Evolutionary conservation across 2,113 vertebrate genomes (phyloP).

Genomic region (Marcusenius ussheri): DNA sequence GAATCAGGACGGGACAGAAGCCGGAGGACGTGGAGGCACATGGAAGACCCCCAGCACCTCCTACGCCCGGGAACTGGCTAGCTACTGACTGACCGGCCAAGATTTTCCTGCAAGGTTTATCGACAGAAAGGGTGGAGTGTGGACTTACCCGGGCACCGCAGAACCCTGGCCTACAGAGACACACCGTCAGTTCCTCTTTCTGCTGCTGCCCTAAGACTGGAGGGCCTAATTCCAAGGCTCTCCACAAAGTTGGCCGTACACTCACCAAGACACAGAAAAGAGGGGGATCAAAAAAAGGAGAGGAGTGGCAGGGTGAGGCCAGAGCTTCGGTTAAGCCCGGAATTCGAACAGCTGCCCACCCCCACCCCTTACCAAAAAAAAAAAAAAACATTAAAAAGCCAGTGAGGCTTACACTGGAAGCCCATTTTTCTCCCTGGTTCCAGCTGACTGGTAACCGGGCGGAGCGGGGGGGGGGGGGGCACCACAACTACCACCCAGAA

Average conservation of each 20-base stretch:
- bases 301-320: neutral
- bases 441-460: conserved; percentile 45
- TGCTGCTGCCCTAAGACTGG: neutral
- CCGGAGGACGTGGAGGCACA: neutral
- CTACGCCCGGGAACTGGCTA: neutral
- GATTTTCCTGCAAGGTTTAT: neutral
- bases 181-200: conserved; percentile 35
- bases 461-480: neutral
- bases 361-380: conserved; percentile 25
- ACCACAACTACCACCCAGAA: conserved; percentile 19
- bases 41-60: neutral
- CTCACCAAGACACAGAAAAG: conserved; percentile 41
- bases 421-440: conserved; percentile 49
- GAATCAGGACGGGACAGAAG: neutral
- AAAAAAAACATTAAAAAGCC: conserved; percentile 43
- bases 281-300: conserved; percentile 18
- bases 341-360: conserved; percentile 61
- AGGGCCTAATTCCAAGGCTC: neutral
- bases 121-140: neutral
- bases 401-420: conserved; percentile 47
- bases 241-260: conserved; percentile 62
- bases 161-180: conserved; percentile 9
- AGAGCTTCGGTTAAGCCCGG: conserved; percentile 26
- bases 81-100: neutral
- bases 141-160: neutral